Evolutionary conservation across 1,140 invertebrate genomes (phyloP).

Genomic region (Lerema accius): DNA sequence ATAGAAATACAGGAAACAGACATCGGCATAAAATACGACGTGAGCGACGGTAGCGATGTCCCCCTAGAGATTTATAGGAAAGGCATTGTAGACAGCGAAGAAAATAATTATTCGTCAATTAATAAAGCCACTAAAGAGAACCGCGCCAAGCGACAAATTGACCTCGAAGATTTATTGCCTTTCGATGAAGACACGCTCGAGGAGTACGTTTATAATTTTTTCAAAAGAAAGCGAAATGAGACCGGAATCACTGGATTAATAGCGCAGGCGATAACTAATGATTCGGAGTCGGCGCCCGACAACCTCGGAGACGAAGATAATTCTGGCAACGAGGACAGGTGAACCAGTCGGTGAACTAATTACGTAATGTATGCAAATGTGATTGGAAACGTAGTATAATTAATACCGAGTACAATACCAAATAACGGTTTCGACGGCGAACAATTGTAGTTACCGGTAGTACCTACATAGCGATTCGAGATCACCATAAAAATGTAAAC

Average conservation of each 20-base stretch:
- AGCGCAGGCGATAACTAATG: slow-evolving; percentile 64
- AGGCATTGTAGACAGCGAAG: slow-evolving; percentile 83
- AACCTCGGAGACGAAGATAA: slow-evolving; percentile 55
- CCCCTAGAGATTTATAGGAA: slow-evolving; percentile 83
- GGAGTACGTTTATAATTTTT: slow-evolving; percentile 68
- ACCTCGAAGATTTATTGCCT: slow-evolving; percentile 65
- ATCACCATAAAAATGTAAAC: slow-evolving; percentile 5
- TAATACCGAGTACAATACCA: slow-evolving; percentile 48
- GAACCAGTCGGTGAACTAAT: slow-evolving; percentile 32
- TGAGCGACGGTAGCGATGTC: slow-evolving; percentile 77
- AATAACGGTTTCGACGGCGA: slow-evolving; percentile 38
- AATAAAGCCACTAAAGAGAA: slow-evolving; percentile 52
- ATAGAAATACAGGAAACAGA: slow-evolving; percentile 83
- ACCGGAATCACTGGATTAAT: slow-evolving; percentile 65
- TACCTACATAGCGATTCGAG: slow-evolving; percentile 14
- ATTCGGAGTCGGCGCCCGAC: slow-evolving; percentile 51
- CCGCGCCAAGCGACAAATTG: slow-evolving; percentile 68
- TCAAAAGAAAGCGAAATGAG: slow-evolving; percentile 63
- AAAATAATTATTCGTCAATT: slow-evolving; percentile 68
- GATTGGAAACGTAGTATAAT: slow-evolving; percentile 39
- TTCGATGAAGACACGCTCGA: slow-evolving; percentile 73
- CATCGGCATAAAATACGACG: slow-evolving; percentile 82
- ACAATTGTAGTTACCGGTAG: slow-evolving; percentile 26
- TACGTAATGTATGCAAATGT: slow-evolving; percentile 24
- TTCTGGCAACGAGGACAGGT: slow-evolving; percentile 43